These are phyloP conservation scores for Lacerta viridis DNA, from an alignment of 2,797 vertebrate genomes.

Conservation along the genomic window DNA sequence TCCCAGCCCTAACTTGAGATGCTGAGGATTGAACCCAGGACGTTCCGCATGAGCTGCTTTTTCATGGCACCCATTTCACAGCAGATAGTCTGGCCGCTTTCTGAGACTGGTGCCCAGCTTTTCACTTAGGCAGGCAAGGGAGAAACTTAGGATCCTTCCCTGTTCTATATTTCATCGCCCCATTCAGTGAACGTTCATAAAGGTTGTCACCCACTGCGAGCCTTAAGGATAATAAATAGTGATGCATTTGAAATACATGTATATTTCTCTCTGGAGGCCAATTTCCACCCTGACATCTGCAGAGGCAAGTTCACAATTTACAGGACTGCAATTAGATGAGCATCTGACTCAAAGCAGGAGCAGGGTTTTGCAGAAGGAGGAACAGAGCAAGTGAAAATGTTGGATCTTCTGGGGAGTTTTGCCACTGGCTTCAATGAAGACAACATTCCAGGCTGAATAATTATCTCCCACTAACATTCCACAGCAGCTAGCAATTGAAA, in stretches of 20 bases:
- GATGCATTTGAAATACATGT: constrained; percentile 35
- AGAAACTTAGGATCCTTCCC: not conserved
- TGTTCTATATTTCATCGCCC: not conserved
- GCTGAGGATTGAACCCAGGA: not conserved
- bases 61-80: not conserved
- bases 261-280: constrained; percentile 52
- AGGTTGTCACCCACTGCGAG: constrained; percentile 23
- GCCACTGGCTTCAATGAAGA: constrained; percentile 47
- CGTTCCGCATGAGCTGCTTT: not conserved
- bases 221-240: constrained; percentile 4
- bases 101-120: not conserved
- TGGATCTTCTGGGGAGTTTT: constrained; percentile 41
- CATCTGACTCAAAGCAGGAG: constrained; percentile 50
- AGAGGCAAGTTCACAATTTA: constrained; percentile 70
- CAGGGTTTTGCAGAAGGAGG: constrained; percentile 62
- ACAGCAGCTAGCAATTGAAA: constrained; percentile 77
- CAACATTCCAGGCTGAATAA: constrained; percentile 60
- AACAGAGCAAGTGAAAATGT: constrained; percentile 15
- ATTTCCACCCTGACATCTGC: constrained; percentile 60
- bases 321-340: constrained; percentile 63
- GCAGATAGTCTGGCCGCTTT: not conserved
- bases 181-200: constrained; percentile 11
- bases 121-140: not conserved
- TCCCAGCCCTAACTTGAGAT: not conserved
- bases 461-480: constrained; percentile 76